Conservation (phyloP, 2,888 invertebrate genomes). For the Thereva nobilitata region DNA sequence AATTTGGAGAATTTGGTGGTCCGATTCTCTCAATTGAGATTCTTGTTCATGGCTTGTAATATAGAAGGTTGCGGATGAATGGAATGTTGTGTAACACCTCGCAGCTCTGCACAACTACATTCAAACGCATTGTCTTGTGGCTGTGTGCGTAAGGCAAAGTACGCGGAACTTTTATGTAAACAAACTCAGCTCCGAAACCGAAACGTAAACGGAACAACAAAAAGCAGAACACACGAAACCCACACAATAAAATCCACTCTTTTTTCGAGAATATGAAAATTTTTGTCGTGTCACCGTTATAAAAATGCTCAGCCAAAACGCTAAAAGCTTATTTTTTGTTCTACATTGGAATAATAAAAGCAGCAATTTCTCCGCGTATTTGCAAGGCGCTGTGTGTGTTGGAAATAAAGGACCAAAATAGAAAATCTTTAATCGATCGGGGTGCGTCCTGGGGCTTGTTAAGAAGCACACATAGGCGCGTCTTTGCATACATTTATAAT, state of each 20-base stretch:
- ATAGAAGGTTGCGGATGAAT: not conserved
- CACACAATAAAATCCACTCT: no score
- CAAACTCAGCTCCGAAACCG: no score
- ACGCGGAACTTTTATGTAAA: not conserved
- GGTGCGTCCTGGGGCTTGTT: constrained; percentile 37
- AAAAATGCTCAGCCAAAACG: not conserved
- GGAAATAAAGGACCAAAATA: constrained; percentile 24
- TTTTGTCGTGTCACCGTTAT: constrained; percentile 2
- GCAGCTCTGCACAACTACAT: not conserved
- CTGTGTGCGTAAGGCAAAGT: constrained; percentile 15
- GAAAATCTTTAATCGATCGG: constrained; percentile 32
- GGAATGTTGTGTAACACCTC: not conserved
- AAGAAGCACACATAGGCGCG: not conserved
- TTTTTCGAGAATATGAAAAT: not conserved
- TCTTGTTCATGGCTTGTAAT: no score
- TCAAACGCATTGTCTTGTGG: not conserved
- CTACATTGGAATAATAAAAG: not conserved
- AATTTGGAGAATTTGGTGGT: no score
- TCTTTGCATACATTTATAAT: constrained; percentile 1
- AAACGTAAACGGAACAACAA: no score
- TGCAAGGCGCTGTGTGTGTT: not conserved
- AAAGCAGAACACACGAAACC: no score
- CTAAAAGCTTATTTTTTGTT: constrained; percentile 3
- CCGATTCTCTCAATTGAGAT: no score
- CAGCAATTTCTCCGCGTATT: not conserved